A percentile compares a stretch with the other conserved stretches of the same genome.
Conservation (phyloP, 64 coral and sea anemone genomes). For the Porites australiensis region DNA sequence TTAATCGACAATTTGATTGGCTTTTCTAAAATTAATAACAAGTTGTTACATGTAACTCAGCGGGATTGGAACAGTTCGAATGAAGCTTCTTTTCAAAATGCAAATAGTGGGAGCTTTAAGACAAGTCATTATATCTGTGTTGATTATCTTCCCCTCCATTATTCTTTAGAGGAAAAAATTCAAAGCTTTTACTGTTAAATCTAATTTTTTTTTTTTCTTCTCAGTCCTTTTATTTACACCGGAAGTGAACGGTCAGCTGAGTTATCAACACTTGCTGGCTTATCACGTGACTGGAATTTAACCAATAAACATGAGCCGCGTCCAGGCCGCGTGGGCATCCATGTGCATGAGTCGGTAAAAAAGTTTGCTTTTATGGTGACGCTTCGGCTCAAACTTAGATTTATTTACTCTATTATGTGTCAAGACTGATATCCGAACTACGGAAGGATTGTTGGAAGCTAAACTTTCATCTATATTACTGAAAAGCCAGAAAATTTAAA, state of each 20-base stretch:
- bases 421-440: neutral
- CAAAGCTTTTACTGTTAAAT: too few species aligned
- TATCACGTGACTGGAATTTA: constrained; percentile 73
- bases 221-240: neutral
- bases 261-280: neutral
- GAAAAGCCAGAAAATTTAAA: constrained; percentile 1
- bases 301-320: constrained; percentile 93
- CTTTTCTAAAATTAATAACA: too few species aligned
- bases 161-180: too few species aligned
- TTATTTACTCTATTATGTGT: neutral
- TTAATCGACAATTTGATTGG: too few species aligned
- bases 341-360: constrained; percentile 2
- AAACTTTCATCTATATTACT: neutral
- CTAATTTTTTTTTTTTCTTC: too few species aligned
- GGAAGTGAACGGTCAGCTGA: constrained; percentile 24
- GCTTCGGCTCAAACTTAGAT: neutral
- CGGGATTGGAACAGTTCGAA: too few species aligned
- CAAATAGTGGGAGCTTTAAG: too few species aligned
- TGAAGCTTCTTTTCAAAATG: too few species aligned
- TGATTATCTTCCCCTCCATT: too few species aligned
- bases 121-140: too few species aligned
- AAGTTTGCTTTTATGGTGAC: neutral
- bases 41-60: too few species aligned
- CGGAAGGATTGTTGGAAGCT: neutral
- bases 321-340: constrained; percentile 96